phyloP scores from a whole-genome alignment of 1,140 invertebrate species.

The Arion vulgaris region DNA sequence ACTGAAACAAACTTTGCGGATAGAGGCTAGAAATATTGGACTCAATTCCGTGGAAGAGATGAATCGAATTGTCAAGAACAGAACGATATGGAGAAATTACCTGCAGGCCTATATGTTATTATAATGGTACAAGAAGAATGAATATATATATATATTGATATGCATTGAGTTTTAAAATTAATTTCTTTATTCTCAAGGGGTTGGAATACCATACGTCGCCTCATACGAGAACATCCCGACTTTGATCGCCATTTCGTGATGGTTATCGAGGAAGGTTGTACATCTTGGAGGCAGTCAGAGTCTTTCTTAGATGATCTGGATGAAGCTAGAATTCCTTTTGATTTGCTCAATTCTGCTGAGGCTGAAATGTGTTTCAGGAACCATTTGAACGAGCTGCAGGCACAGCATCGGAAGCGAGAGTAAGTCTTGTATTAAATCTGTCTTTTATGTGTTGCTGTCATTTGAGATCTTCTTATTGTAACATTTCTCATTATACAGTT shows the following conservation, averaged over 20 bases:
- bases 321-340: conserved; percentile 86
- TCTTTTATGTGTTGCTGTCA: too few relatives aligned
- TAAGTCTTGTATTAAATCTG: conserved; percentile 74
- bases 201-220: conserved; percentile 88
- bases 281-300: conserved; percentile 84
- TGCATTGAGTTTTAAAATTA: too few relatives aligned
- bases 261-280: conserved; percentile 75
- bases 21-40: too few relatives aligned
- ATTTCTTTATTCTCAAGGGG: conserved; percentile 76
- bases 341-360: conserved; percentile 90
- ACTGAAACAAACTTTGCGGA: too few relatives aligned
- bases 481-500: too few relatives aligned
- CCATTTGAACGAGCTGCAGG: conserved; percentile 90
- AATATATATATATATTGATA: too few relatives aligned
- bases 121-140: too few relatives aligned
- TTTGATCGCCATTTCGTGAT: conserved; percentile 93
- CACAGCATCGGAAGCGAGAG: conserved; percentile 91
- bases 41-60: too few relatives aligned
- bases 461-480: too few relatives aligned
- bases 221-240: conserved; percentile 88
- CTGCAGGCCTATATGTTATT: too few relatives aligned
- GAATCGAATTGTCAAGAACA: too few relatives aligned
- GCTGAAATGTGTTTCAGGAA: conserved; percentile 93
- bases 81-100: too few relatives aligned
- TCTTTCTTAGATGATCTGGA: conserved; percentile 78